Evolutionary conservation across 1,140 invertebrate genomes (phyloP).

Genomic region (Acromyrmex heyeri): DNA sequence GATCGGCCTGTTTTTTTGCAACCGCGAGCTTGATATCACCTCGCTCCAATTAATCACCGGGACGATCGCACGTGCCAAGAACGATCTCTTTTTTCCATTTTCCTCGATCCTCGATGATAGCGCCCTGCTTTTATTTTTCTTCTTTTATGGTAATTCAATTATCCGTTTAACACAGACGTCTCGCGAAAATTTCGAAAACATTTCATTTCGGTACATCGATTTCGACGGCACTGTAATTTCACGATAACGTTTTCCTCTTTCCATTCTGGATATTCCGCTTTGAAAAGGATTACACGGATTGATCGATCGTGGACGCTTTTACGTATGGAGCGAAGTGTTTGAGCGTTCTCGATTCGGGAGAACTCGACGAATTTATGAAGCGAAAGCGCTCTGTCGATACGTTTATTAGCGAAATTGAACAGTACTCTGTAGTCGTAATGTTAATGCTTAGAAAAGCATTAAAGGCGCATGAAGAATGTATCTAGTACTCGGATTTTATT

Average conservation of each 20-base stretch:
- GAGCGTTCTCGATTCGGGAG: neutral
- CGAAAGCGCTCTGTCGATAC: too few relatives aligned
- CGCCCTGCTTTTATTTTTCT: neutral
- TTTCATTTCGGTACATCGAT: neutral
- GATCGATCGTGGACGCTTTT: constrained; percentile 18
- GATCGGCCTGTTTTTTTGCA: constrained; percentile 42
- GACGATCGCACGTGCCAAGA: constrained; percentile 45
- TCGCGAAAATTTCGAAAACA: constrained; percentile 23
- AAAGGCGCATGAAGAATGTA: neutral
- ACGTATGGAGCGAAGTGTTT: neutral
- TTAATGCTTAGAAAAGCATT: neutral
- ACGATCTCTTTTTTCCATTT: neutral
- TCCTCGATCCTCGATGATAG: neutral
- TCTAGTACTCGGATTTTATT: neutral
- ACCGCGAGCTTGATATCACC: constrained; percentile 28
- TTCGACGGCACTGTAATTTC: neutral
- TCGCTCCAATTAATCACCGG: constrained; percentile 51
- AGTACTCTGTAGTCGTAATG: neutral
- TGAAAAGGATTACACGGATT: neutral
- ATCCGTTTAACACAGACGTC: neutral
- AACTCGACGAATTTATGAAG: constrained; percentile 8
- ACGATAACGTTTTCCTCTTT: neutral
- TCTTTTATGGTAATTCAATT: constrained; percentile 43
- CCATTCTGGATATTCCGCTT: neutral
- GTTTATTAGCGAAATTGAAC: constrained; percentile 12